phyloP scores from a whole-genome alignment of 2,888 invertebrate genomes.

The Drosophila sordidula region DNA sequence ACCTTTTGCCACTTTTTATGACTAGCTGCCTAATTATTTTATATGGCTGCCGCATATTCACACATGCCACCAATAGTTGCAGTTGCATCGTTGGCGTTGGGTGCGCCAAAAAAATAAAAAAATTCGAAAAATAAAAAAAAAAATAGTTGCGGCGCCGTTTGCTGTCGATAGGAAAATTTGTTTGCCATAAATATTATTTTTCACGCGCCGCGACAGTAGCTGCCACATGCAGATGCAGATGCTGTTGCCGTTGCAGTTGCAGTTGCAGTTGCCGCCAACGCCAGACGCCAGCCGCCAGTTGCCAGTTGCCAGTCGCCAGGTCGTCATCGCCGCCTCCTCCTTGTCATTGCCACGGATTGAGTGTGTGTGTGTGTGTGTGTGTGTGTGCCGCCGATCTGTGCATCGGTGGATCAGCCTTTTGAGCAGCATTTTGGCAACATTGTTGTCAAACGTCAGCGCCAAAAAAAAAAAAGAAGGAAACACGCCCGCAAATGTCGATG shows the following conservation, averaged over 20 bases:
- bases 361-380: not conserved
- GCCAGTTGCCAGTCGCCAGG: conserved; percentile 8
- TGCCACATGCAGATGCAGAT: conserved; percentile 41
- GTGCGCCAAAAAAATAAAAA: conserved; percentile 35
- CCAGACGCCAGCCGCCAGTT: conserved; percentile 8
- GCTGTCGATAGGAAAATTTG: conserved; percentile 77
- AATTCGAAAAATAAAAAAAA: not conserved
- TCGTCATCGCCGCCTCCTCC: conserved; percentile 25
- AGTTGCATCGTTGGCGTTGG: conserved; percentile 52
- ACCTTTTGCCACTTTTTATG: conserved; percentile 53
- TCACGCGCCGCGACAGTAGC: conserved; percentile 71
- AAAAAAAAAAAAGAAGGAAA: not conserved
- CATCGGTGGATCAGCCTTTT: not conserved
- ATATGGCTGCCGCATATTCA: conserved; percentile 57
- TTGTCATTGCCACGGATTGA: not conserved
- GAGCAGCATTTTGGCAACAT: conserved; percentile 34
- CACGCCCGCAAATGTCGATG: conserved; percentile 5
- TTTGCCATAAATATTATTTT: conserved; percentile 80
- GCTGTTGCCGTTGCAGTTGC: conserved; percentile 1
- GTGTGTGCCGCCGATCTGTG: not conserved
- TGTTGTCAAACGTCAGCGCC: conserved; percentile 33
- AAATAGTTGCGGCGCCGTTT: conserved; percentile 46
- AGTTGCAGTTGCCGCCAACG: conserved; percentile 49
- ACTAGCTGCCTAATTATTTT: conserved; percentile 74
- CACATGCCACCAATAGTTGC: conserved; percentile 46